A percentile compares a stretch with the other conserved stretches of the same genome.
phyloP scores from a whole-genome alignment of 2,113 vertebrate genomes.

The Sylvia atricapilla region DNA sequence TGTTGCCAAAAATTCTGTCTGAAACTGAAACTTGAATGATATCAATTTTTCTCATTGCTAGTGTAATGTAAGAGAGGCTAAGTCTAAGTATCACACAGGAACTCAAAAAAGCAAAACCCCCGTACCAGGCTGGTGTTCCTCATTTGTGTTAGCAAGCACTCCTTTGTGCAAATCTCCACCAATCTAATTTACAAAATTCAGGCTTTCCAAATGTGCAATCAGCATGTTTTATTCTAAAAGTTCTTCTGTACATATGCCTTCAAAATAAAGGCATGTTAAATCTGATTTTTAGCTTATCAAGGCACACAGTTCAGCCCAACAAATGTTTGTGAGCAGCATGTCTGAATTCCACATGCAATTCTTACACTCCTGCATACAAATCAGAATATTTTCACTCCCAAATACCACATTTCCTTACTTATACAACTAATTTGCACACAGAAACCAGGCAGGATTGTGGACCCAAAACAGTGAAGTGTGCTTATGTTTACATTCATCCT shows the following conservation, averaged over 20 bases:
- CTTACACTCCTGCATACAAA: background rate
- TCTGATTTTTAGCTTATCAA: background rate
- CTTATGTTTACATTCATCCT: background rate
- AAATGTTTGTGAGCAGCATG: fast-evolving
- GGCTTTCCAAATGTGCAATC: background rate
- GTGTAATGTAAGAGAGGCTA: background rate
- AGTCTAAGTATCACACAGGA: background rate
- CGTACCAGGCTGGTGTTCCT: fast-evolving
- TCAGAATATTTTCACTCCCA: background rate
- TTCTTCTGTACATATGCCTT: background rate
- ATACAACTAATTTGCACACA: background rate
- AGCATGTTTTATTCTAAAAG: background rate
- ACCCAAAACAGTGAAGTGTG: background rate
- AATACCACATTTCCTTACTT: background rate
- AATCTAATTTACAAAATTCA: background rate
- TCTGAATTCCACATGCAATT: background rate
- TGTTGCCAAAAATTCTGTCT: background rate
- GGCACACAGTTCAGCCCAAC: background rate
- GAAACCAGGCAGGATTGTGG: background rate
- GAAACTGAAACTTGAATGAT: background rate
- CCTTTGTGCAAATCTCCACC: background rate
- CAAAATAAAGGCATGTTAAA: background rate
- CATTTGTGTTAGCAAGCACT: background rate
- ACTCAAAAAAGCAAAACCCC: background rate
- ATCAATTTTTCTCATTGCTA: background rate